Evolutionary conservation across 2,797 vertebrate genomes (phyloP).

Genomic region (Percopsis omiscomaycus): DNA sequence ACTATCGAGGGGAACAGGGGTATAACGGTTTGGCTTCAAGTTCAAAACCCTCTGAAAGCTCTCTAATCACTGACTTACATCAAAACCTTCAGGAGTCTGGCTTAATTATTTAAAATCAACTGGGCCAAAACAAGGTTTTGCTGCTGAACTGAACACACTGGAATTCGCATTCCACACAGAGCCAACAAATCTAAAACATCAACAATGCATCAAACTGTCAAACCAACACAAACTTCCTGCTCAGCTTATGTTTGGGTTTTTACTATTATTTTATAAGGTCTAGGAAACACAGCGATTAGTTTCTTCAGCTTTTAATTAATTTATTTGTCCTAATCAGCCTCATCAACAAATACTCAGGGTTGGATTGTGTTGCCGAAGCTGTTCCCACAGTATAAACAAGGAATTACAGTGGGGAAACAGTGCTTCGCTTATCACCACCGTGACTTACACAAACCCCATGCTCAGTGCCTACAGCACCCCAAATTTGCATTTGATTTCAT

Average conservation of each 20-base stretch:
- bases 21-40: conserved; percentile 50
- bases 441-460: conserved; percentile 57
- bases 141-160: conserved; percentile 38
- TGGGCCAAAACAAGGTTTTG: conserved; percentile 39
- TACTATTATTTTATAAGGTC: conserved; percentile 39
- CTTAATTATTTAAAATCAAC: conserved; percentile 67
- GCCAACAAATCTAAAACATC: conserved; percentile 48
- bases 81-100: conserved; percentile 64
- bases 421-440: conserved; percentile 36
- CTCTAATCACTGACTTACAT: conserved; percentile 70
- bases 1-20: conserved; percentile 35
- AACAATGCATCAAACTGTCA: conserved; percentile 60
- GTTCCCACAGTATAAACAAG: conserved; percentile 53
- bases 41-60: conserved; percentile 52
- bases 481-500: conserved; percentile 59
- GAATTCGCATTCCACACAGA: conserved; percentile 50
- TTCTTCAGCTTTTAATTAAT: conserved; percentile 45
- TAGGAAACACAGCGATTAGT: conserved; percentile 2
- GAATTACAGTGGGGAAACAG: conserved; percentile 15
- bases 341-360: conserved; percentile 56
- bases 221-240: conserved; percentile 41
- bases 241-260: conserved; percentile 34
- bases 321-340: conserved; percentile 54
- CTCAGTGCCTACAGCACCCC: conserved; percentile 36
- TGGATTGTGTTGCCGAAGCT: conserved; percentile 23